Conservation (phyloP, 2,888 invertebrate species). For the Uloborus plumipes region DNA sequence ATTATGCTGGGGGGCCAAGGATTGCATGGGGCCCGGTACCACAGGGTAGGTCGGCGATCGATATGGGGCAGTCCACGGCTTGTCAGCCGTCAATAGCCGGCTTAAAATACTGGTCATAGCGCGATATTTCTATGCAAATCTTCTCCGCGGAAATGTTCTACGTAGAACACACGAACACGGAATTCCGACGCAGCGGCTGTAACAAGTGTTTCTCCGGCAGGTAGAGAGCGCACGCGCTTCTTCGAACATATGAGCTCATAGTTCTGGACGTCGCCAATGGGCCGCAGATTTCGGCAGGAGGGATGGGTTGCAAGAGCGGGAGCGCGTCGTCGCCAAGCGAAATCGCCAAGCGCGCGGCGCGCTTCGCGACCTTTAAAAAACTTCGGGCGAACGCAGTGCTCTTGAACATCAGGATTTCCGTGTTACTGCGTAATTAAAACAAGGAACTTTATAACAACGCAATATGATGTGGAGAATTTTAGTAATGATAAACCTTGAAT, state of each 20-base stretch:
- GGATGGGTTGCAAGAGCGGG: constrained; percentile 5
- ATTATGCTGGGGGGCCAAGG: constrained; percentile 33
- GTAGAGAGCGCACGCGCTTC: constrained; percentile 17
- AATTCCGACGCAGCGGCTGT: constrained; percentile 6
- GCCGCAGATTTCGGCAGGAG: constrained; percentile 6
- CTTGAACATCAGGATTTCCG: too few relatives aligned
- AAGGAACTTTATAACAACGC: too few relatives aligned
- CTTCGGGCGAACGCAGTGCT: too few relatives aligned
- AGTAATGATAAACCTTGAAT: too few relatives aligned
- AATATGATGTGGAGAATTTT: too few relatives aligned
- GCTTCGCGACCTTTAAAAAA: constrained; percentile 17
- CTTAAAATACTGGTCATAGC: constrained; percentile 63
- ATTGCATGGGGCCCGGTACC: neutral
- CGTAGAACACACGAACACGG: too few relatives aligned
- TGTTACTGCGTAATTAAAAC: too few relatives aligned
- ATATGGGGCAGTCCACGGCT: constrained; percentile 54
- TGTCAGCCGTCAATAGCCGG: constrained; percentile 57
- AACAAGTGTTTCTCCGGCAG: constrained; percentile 46
- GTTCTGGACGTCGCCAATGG: constrained; percentile 30
- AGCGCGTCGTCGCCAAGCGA: constrained; percentile 22
- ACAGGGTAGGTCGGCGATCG: neutral
- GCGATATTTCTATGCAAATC: neutral
- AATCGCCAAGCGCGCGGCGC: constrained; percentile 46
- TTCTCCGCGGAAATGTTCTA: constrained; percentile 3
- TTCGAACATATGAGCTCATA: constrained; percentile 21